Conservation (phyloP, 2,888 invertebrate species). For the Callyntrura guangdongensis region DNA sequence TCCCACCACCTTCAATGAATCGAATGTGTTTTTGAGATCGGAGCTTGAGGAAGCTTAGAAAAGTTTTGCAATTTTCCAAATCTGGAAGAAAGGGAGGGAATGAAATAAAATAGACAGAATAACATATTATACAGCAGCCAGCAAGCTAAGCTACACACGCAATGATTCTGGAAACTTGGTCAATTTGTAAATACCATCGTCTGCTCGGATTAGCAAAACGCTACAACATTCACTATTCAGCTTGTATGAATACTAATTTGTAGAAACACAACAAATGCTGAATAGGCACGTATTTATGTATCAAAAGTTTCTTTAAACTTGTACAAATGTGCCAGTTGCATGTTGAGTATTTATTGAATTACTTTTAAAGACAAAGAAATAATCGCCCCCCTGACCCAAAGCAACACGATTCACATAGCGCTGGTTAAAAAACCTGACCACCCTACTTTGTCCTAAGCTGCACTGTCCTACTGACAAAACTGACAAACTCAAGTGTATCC, state of each 20-base stretch:
- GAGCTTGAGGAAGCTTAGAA: slow-evolving; percentile 39
- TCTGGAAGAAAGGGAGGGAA: background rate
- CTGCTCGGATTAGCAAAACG: background rate
- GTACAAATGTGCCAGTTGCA: slow-evolving; percentile 30
- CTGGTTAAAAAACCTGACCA: background rate
- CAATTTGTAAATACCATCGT: slow-evolving; percentile 9
- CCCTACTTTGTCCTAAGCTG: background rate
- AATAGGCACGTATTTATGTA: background rate
- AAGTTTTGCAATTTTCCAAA: slow-evolving; percentile 63
- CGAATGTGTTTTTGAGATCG: slow-evolving; percentile 43
- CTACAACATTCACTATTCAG: background rate
- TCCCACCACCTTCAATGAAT: background rate
- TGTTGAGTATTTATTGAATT: slow-evolving; percentile 60
- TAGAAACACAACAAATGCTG: background rate
- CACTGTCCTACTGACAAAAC: background rate
- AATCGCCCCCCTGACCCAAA: slow-evolving; percentile 7
- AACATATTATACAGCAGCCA: too few relatives aligned
- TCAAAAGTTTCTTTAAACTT: slow-evolving; percentile 2
- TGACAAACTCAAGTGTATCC: background rate
- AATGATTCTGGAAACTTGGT: background rate
- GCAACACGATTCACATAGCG: background rate
- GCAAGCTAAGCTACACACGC: too few relatives aligned
- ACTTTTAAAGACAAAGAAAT: background rate
- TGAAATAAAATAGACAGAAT: background rate
- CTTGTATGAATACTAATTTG: slow-evolving; percentile 30